These are phyloP conservation scores for human (Homo sapiens) DNA, from an alignment of 2,113 vertebrate genomes.

Conservation along the genomic window DNA sequence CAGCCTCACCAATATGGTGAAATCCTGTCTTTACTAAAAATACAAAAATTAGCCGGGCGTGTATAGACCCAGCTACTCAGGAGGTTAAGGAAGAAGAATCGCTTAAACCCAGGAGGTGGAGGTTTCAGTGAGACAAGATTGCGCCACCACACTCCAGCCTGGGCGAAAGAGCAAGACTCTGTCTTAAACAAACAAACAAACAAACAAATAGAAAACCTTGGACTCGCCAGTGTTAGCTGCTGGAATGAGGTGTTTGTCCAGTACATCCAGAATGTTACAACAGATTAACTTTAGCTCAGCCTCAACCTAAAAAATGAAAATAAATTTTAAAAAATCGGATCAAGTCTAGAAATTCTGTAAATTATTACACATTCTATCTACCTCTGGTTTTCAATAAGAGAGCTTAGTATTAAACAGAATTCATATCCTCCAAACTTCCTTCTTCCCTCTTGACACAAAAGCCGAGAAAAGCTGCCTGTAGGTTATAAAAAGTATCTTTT, in stretches of 20 bases:
- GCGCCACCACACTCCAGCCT: no score
- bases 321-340: neutral
- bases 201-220: no score
- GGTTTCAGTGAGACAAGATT: no score
- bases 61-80: no score
- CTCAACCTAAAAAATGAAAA: conserved; percentile 89
- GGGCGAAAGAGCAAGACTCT: no score
- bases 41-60: no score
- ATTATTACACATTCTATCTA: neutral
- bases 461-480: neutral
- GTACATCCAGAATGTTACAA: conserved; percentile 97
- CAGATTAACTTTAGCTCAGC: conserved; percentile 97
- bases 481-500: neutral
- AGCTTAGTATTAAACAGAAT: neutral
- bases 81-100: no score
- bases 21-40: no score
- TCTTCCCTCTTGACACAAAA: neutral
- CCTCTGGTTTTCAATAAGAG: neutral
- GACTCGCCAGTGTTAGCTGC: conserved; percentile 94
- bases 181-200: no score
- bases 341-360: conserved; percentile 25
- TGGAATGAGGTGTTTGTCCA: conserved; percentile 98
- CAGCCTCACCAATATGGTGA: no score
- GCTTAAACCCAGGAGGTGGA: no score
- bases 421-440: neutral